These are phyloP conservation scores for Collichthys lucidus DNA, from an alignment of 2,113 vertebrate genomes.

Conservation along the genomic window DNA sequence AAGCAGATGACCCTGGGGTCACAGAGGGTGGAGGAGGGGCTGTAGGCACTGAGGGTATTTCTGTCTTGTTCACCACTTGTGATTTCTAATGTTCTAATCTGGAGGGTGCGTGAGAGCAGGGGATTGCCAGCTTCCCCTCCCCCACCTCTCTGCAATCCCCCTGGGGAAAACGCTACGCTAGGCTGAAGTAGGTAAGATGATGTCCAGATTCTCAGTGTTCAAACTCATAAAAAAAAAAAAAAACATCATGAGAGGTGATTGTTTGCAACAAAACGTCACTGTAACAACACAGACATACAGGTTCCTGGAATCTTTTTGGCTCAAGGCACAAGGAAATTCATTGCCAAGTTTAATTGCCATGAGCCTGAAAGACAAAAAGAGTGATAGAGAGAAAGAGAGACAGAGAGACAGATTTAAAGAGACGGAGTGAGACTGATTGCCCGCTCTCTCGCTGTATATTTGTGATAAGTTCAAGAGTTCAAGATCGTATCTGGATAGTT, in stretches of 20 bases:
- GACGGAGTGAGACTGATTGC: constrained; percentile 70
- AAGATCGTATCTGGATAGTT: constrained; percentile 76
- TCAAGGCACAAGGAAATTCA: constrained; percentile 26
- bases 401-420: constrained; percentile 42
- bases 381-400: constrained; percentile 39
- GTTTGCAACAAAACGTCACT: constrained; percentile 56
- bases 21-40: constrained; percentile 49
- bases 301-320: constrained; percentile 26
- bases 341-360: constrained; percentile 60
- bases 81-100: constrained; percentile 76
- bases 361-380: constrained; percentile 39
- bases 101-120: constrained; percentile 70
- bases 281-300: constrained; percentile 48
- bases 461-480: constrained; percentile 77
- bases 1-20: constrained; percentile 68
- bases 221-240: constrained; percentile 57
- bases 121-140: constrained; percentile 66
- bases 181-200: constrained; percentile 60
- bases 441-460: constrained; percentile 51
- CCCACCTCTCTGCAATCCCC: constrained; percentile 26
- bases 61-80: constrained; percentile 62
- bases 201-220: constrained; percentile 70
- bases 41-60: constrained; percentile 56
- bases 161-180: constrained; percentile 55
- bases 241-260: constrained; percentile 52